Evolutionary conservation across 2,797 vertebrate species (phyloP).

Genomic region (Hoplostethus atlanticus): DNA sequence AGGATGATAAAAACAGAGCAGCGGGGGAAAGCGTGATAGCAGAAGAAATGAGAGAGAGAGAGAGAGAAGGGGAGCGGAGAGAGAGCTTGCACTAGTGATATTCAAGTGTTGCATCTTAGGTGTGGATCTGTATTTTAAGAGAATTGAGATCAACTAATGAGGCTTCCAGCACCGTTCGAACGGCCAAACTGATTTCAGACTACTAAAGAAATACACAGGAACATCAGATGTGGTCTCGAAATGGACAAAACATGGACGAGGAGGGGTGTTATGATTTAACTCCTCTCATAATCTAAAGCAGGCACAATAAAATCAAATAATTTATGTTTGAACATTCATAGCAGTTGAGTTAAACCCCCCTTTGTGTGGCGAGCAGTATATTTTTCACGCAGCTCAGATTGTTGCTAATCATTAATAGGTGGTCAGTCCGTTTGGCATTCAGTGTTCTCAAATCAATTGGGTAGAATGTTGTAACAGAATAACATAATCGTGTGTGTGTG

Average conservation of each 20-base stretch:
- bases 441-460: conserved; percentile 75
- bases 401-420: conserved; percentile 74
- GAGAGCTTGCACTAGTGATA: background rate
- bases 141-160: conserved; percentile 16
- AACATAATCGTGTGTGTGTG: conserved; percentile 42
- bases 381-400: conserved; percentile 40
- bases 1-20: background rate
- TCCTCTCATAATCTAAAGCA: no score
- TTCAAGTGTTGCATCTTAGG: conserved; percentile 36
- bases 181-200: background rate
- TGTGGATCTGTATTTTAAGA: conserved; percentile 9
- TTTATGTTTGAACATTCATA: conserved; percentile 12
- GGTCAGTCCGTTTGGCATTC: conserved; percentile 69
- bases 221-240: conserved; percentile 30
- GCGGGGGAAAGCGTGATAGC: background rate
- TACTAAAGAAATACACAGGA: conserved; percentile 9
- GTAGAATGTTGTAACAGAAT: conserved; percentile 61
- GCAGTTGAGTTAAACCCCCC: conserved; percentile 35
- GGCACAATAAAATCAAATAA: conserved; percentile 2
- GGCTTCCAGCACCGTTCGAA: background rate
- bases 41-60: conserved; percentile 10
- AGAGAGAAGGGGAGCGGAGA: conserved; percentile 3
- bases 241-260: conserved; percentile 16
- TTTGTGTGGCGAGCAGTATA: conserved; percentile 45
- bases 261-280: no score